Evolutionary conservation across 2,888 invertebrate genomes (phyloP), one percentile per base, ranked within the genome.

Genomic region (Trissonchulus sp.): DNA sequence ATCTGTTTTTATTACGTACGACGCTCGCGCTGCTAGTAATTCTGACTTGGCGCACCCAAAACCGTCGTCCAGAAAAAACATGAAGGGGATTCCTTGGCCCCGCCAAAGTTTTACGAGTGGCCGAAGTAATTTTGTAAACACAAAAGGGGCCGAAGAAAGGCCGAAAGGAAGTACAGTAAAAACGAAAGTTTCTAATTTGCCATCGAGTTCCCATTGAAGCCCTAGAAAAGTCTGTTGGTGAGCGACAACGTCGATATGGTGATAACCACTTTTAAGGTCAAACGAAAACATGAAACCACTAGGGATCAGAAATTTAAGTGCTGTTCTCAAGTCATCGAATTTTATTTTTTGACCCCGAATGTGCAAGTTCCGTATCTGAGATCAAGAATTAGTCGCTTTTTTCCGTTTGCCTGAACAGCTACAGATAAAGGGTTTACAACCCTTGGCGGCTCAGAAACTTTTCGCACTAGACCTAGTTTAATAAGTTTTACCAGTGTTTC

Each of bases 261-360:
- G 18, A 60, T 60, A 60, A 18, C 60, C 60, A 18, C 18, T 18
- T 60, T 60, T 60, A 60, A 60, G 18, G 60, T 60, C 60, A 60
- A 60, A 60, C 18, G 18, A 60, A 60, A 60, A 60, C 60, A 60
- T 60, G 60, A 18, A 60, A 60, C 60, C 60, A n/a, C n/a, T 60
- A n/a, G 18, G 60, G n/a, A 18, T 18, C 18, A 60, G 18, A 18
- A 60, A 18, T n/a, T 60, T n/a, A n/a, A 18, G 18, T n/a, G 60
- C 60, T 60, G 60, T 60, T 60, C 60, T 60, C 60, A 60, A 60
- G n/a, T 60, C 60, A 60, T 60, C 60, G 60, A n/a, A n/a, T 18
- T n/a, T 18, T 18, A 60, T 18, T 60, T 60, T 60, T n/a, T 18
- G 60, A 18, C 18, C 18, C 60, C 18, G 60, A 18, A 60, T 60